These are phyloP conservation scores for Sus scrofa DNA, from an alignment of 2,113 vertebrate species.

Conservation along the genomic window T2T-Sscrofa CM000817.6:26939501-26940000, in stretches of 20 bases:
- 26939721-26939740: neutral
- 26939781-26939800: neutral
- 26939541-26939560: neutral
- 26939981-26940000: neutral
- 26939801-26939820: neutral
- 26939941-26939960: neutral
- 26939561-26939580: neutral
- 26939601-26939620: neutral
- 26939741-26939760: neutral
- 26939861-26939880: neutral
- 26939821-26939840: neutral
- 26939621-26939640: neutral
- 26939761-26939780: neutral
- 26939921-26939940: neutral
- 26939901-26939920: neutral
- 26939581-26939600: neutral
- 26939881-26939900: neutral
- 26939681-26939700: neutral
- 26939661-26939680: neutral
- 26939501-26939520: neutral
- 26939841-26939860: neutral
- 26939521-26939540: neutral
- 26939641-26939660: neutral
- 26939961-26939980: neutral
- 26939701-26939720: neutral